phyloP scores from a whole-genome alignment of 2,113 vertebrate species.

The Puffinus mauretanicus region DNA sequence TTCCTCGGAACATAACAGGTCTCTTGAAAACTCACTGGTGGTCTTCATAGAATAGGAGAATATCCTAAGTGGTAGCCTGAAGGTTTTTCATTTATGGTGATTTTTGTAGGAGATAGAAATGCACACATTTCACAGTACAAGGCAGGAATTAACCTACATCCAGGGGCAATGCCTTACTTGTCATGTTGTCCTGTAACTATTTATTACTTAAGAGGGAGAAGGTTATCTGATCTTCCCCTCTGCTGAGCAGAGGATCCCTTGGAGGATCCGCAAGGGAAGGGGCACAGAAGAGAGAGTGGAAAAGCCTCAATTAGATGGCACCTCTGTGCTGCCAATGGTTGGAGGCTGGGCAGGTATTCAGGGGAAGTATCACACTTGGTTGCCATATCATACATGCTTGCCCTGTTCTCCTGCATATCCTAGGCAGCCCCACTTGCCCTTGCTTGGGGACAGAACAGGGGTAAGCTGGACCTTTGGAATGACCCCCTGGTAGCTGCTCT shows the following conservation, averaged over 20 bases:
- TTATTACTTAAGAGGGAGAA: neutral
- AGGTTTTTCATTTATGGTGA: neutral
- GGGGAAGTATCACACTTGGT: neutral
- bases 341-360: neutral
- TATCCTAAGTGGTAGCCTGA: neutral
- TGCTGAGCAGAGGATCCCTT: neutral
- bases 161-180: neutral
- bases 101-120: neutral
- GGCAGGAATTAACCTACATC: neutral
- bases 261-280: neutral
- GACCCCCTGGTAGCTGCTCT: neutral
- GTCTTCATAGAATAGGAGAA: neutral
- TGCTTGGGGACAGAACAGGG: neutral
- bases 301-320: neutral
- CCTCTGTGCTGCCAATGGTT: neutral
- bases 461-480: neutral
- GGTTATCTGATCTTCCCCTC: neutral
- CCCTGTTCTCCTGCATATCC: neutral
- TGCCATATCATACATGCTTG: neutral
- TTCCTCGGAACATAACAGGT: accelerated
- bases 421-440: neutral
- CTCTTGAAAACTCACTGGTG: neutral
- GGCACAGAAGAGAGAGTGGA: neutral
- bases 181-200: neutral
- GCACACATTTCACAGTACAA: neutral